phyloP scores from a whole-genome alignment of 2,888 invertebrate genomes.

The Macrosoma leucophasiata region DNA sequence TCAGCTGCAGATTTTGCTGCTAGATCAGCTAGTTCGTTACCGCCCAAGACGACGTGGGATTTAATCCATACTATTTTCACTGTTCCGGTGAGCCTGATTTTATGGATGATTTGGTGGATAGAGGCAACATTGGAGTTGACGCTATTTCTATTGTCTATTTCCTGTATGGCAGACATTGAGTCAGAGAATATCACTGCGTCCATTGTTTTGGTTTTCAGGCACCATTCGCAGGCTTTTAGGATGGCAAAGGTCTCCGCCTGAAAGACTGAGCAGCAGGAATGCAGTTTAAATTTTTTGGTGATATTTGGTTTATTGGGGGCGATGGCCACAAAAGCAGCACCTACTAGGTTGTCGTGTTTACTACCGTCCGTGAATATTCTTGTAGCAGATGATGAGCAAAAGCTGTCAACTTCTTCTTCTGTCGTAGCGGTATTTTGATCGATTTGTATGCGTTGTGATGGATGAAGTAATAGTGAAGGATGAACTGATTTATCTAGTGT shows the following conservation, averaged over 20 bases:
- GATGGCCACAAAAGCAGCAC: slow-evolving; percentile 7
- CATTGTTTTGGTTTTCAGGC: neutral
- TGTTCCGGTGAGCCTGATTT: neutral
- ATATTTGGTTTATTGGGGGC: neutral
- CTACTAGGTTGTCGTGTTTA: slow-evolving; percentile 10
- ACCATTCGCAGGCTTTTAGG: neutral
- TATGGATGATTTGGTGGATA: neutral
- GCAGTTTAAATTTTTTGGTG: slow-evolving; percentile 13
- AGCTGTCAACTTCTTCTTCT: neutral
- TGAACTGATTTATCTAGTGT: neutral
- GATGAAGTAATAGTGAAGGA: neutral
- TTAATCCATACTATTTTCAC: slow-evolving; percentile 5
- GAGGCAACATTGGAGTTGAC: neutral
- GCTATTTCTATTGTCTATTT: slow-evolving; percentile 3
- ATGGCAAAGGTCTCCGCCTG: slow-evolving; percentile 17
- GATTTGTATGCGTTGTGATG: neutral
- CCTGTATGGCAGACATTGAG: slow-evolving; percentile 3
- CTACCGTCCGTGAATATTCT: slow-evolving; percentile 15
- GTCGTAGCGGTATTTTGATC: neutral
- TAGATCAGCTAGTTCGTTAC: slow-evolving; percentile 12
- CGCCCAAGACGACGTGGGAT: slow-evolving; percentile 6
- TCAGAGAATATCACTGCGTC: slow-evolving; percentile 3
- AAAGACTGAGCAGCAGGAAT: slow-evolving; percentile 14
- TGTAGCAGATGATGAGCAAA: neutral
- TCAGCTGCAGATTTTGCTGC: slow-evolving; percentile 9